Percentiles rank a stretch among this genome's conserved stretches.
These are phyloP conservation scores for Scyliorhinus canicula DNA, from an alignment of 2,797 vertebrate genomes.

Conservation along the genomic window DNA sequence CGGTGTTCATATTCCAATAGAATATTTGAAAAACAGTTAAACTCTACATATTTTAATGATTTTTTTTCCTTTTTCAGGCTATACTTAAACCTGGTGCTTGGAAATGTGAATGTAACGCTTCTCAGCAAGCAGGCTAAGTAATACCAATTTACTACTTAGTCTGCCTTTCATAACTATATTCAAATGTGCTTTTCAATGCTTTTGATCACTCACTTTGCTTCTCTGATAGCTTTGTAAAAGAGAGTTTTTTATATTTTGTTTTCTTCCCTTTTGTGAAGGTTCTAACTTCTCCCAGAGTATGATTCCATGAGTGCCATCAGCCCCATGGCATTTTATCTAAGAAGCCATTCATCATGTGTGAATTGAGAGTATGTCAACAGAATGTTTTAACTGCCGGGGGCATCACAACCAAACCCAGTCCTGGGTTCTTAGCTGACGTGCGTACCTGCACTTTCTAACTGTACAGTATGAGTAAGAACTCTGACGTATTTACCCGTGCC, in stretches of 20 bases:
- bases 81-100: conserved; percentile 89
- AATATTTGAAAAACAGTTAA: not conserved
- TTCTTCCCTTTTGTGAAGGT: not conserved
- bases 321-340: not conserved
- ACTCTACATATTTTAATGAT: not conserved
- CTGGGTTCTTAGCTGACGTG: not conserved
- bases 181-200: not conserved
- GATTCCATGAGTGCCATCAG: not conserved
- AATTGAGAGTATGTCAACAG: not conserved
- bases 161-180: not conserved
- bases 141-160: conserved; percentile 47
- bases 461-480: not conserved
- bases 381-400: not conserved
- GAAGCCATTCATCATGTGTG: not conserved
- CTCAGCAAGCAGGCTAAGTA: conserved; percentile 97
- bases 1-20: not conserved
- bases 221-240: not conserved
- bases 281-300: not conserved
- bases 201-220: not conserved
- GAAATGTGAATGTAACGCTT: conserved; percentile 92
- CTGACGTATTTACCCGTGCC: not conserved
- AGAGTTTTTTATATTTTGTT: not conserved
- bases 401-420: not conserved
- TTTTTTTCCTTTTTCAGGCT: conserved; percentile 64
- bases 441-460: not conserved